A percentile compares a stretch with the other conserved stretches of the same genome.
phyloP scores from a whole-genome alignment of 1,140 invertebrate species.

The Drosophila willistoni region DNA sequence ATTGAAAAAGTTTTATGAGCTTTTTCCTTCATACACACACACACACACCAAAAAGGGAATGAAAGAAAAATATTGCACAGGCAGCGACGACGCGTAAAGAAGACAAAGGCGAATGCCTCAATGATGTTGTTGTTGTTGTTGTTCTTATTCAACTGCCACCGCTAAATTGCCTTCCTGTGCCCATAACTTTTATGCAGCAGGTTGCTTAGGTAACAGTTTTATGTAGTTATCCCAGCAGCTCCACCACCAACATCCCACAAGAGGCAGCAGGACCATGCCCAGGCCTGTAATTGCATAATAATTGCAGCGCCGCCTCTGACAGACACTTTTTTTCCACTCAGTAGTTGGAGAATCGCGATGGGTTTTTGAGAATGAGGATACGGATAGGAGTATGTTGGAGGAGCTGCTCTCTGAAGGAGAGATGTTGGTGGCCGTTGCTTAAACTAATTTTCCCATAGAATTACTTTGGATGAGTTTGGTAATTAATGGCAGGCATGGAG shows the following conservation, averaged over 20 bases:
- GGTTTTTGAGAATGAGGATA: background rate
- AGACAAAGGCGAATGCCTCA: conserved; percentile 58
- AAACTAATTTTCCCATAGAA: conserved; percentile 79
- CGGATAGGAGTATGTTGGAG: background rate
- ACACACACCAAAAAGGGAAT: conserved; percentile 36
- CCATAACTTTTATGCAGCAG: conserved; percentile 72
- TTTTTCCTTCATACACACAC: conserved; percentile 64
- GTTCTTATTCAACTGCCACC: conserved; percentile 35
- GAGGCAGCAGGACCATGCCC: background rate
- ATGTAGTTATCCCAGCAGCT: conserved; percentile 64
- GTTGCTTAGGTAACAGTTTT: conserved; percentile 81
- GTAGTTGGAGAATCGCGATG: no score
- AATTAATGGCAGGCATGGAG: conserved; percentile 64
- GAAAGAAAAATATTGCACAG: conserved; percentile 77
- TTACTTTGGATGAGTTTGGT: conserved; percentile 79
- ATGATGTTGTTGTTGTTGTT: conserved; percentile 13
- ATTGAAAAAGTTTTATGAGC: conserved; percentile 83
- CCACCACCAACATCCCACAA: conserved; percentile 1
- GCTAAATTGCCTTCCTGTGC: conserved; percentile 67
- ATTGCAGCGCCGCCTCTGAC: conserved; percentile 55
- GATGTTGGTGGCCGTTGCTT: conserved; percentile 28
- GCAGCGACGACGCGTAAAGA: conserved; percentile 72
- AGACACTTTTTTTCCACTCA: conserved; percentile 13
- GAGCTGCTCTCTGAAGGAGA: background rate
- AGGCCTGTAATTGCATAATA: conserved; percentile 73